Conservation (phyloP, 2,888 invertebrate species). For the Brenthis ino region DNA sequence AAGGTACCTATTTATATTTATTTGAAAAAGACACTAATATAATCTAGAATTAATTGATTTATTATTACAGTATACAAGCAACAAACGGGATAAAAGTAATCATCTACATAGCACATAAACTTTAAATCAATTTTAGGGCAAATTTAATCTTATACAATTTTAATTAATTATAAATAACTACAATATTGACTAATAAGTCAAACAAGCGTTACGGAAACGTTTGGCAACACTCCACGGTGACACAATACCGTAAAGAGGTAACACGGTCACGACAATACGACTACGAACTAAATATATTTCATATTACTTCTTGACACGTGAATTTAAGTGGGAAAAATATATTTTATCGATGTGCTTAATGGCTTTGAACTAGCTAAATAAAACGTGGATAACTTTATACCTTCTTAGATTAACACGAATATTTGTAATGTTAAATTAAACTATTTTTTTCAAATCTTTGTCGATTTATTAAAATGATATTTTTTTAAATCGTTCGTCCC, state of each 20-base stretch:
- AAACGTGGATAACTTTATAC: too few relatives aligned
- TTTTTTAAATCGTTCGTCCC: too few relatives aligned
- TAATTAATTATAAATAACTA: neutral
- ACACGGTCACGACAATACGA: constrained; percentile 21
- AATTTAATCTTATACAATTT: constrained; percentile 1
- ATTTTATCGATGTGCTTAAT: neutral
- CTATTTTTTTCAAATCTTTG: too few relatives aligned
- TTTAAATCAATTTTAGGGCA: neutral
- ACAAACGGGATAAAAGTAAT: too few relatives aligned
- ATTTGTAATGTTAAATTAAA: too few relatives aligned
- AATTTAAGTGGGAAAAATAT: constrained; percentile 7
- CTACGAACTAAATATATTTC: constrained; percentile 19
- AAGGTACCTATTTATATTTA: too few relatives aligned
- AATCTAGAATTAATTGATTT: too few relatives aligned
- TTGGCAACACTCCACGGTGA: constrained; percentile 26
- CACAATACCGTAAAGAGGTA: constrained; percentile 29
- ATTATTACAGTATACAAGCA: neutral
- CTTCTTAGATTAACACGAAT: too few relatives aligned
- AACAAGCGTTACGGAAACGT: constrained; percentile 19
- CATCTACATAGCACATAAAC: too few relatives aligned
- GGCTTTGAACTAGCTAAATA: too few relatives aligned
- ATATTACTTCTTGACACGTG: constrained; percentile 9
- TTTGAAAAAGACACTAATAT: too few relatives aligned
- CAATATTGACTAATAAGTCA: constrained; percentile 9
- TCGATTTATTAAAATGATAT: too few relatives aligned